Base-by-base conservation (phyloP, 1,140 invertebrate genomes). In the Drosophila kanapiae region DNA sequence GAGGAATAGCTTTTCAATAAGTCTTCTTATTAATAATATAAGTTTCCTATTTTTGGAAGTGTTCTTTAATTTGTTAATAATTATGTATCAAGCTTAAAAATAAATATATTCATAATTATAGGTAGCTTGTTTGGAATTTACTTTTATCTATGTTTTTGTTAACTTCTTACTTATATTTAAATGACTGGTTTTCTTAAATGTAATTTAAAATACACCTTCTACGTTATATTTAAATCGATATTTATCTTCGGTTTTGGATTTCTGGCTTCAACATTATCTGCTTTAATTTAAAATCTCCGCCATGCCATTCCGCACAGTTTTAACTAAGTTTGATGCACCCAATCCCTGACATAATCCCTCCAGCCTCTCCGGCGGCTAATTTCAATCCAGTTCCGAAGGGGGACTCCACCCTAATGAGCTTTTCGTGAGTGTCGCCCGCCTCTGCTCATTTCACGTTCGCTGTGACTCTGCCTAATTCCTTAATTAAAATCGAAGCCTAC, bases 401-500 rank as follows among this genome's bases (percentile, higher is more conserved):
- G 43, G 27, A 13, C 10, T 51, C 47, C 33, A 33, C 38, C 63
- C 78, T 86, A 86, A 86, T 86, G 82, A 87, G 85, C 80, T 87
- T 87, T 80, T 57, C 49, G 59, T 31, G 58, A 72, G 51, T 76
- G 43, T 70, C 51, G 11, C 33, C 16, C 38, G 27, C 64, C 40
- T 59, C 35, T 63, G 63, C 70, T 79, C 74, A 85, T 81, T 85
- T 75, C 63, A 47, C 71, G 51, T 68, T 74, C 31, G 14, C 48
- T 61, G 68, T 35, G 37, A 38, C 74, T 76, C 49, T 65, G 83
- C 80, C 84, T 88, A 88, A 88, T 85, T 88, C 84, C 84, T 88
- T 88, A 88, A 88, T 88, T 88, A 88, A 88, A 88, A 88, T 88
- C 85, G 80, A 88, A 88, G 84, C 85, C 84, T 90, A 88, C 78